phyloP scores from a whole-genome alignment of 2,888 invertebrate species.

The Stenchaetothrips biformis region DNA sequence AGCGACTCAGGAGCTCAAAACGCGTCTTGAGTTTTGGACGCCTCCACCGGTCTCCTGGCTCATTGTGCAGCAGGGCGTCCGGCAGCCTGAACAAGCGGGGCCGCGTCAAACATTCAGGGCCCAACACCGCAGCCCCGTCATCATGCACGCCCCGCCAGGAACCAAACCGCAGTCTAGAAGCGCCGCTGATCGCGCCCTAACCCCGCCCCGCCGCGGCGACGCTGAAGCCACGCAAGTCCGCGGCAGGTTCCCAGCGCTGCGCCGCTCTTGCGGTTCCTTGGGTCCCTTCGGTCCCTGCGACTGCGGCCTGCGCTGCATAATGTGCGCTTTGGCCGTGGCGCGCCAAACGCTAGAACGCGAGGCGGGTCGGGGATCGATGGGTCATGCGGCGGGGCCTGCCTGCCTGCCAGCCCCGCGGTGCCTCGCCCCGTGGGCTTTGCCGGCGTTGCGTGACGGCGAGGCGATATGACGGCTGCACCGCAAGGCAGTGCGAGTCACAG shows the following conservation, averaged over 20 bases:
- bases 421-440: neutral
- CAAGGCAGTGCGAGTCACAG: no score
- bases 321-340: neutral
- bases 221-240: no score
- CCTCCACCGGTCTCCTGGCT: no score
- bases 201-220: neutral
- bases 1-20: no score
- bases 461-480: no score
- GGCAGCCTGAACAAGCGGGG: neutral
- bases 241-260: no score
- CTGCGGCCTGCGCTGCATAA: neutral
- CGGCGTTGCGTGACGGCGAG: no score
- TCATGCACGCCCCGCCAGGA: neutral
- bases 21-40: no score
- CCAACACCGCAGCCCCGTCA: neutral
- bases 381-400: neutral
- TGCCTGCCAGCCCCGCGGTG: neutral
- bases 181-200: neutral
- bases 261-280: no score
- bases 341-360: neutral
- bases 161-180: neutral
- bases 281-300: neutral
- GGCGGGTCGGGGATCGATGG: neutral
- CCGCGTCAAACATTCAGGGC: conserved; percentile 13
- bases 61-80: no score